phyloP scores from a whole-genome alignment of 2,888 invertebrate genomes.

The Empis stercorea region DNA sequence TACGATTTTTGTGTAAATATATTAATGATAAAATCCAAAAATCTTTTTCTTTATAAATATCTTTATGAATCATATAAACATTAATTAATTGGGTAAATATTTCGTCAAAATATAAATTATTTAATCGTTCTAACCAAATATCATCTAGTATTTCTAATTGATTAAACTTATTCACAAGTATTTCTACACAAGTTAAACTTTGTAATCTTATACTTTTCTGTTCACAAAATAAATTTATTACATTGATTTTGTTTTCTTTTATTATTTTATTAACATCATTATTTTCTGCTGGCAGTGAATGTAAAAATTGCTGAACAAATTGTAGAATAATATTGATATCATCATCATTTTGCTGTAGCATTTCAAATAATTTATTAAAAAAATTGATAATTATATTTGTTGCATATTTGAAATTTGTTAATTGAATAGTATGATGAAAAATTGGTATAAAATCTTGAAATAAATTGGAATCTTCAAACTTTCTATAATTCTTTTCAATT shows the following conservation, averaged over 20 bases:
- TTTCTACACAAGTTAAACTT: neutral
- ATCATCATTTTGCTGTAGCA: neutral
- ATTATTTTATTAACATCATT: neutral
- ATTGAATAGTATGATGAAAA: neutral
- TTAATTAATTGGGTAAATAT: neutral
- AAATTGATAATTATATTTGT: neutral
- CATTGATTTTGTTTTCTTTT: neutral
- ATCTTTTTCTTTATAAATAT: neutral
- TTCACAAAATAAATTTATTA: neutral
- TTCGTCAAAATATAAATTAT: neutral
- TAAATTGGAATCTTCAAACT: too few species aligned
- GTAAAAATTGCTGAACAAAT: neutral
- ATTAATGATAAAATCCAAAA: neutral
- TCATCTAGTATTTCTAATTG: neutral
- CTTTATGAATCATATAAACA: too few species aligned
- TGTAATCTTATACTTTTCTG: neutral
- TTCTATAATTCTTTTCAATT: too few species aligned
- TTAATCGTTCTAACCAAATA: neutral
- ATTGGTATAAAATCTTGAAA: neutral
- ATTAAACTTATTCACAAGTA: neutral
- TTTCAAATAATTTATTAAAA: neutral
- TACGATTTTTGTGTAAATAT: neutral
- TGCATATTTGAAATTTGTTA: neutral
- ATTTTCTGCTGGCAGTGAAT: neutral
- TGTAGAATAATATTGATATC: neutral